These are phyloP conservation scores for Nanger granti DNA, from an alignment of 2,113 vertebrate genomes.

Conservation along the genomic window DNA sequence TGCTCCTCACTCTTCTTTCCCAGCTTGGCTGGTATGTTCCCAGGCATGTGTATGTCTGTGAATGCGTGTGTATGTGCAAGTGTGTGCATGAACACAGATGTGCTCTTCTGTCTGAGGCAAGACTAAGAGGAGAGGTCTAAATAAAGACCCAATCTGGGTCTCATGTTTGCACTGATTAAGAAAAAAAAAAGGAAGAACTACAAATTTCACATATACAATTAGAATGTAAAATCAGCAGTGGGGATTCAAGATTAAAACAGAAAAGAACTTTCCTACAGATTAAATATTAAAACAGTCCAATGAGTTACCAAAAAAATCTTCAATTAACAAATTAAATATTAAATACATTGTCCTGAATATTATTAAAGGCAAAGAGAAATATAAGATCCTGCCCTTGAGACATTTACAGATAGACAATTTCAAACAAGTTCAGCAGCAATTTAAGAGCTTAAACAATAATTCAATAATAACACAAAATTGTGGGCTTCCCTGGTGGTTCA, in stretches of 20 bases:
- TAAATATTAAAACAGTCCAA: neutral
- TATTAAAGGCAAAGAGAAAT: neutral
- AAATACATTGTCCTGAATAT: neutral
- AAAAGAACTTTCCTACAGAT: neutral
- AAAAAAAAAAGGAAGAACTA: neutral
- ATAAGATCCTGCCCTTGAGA: neutral
- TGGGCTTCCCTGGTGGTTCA: neutral
- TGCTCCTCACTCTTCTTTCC: neutral
- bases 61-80: neutral
- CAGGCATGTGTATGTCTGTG: neutral
- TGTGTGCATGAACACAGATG: neutral
- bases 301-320: neutral
- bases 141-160: neutral
- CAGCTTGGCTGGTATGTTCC: neutral
- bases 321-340: neutral
- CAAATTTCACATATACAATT: neutral
- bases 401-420: neutral
- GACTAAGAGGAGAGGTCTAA: neutral
- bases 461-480: neutral
- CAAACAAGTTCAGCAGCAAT: neutral
- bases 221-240: neutral
- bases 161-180: neutral
- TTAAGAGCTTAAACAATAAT: neutral
- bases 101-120: conserved; percentile 18
- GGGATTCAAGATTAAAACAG: neutral